Evolutionary conservation across 2,797 vertebrate genomes (phyloP).

Genomic region (Gambelia wislizenii): DNA sequence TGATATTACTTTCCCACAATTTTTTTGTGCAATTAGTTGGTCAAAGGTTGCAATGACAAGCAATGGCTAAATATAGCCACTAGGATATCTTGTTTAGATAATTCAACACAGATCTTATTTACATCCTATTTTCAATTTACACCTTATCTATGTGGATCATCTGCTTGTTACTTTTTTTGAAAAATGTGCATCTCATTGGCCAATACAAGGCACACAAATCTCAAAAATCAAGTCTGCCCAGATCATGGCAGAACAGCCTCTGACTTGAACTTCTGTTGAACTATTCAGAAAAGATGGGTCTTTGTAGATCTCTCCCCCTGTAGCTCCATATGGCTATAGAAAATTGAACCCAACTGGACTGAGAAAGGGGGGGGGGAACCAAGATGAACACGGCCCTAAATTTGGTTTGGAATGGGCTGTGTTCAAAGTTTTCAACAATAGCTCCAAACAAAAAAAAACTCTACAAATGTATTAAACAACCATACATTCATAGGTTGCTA

Average conservation of each 20-base stretch:
- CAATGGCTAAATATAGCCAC: background rate
- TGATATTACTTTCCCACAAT: background rate
- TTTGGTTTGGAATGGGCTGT: background rate
- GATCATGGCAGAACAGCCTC: background rate
- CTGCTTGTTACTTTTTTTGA: background rate
- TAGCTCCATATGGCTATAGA: background rate
- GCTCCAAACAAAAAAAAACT: background rate
- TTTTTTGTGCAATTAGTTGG: background rate
- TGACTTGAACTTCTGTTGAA: background rate
- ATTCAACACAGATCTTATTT: background rate
- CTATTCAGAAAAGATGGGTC: background rate
- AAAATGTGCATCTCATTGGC: background rate
- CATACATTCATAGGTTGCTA: background rate
- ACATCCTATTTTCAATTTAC: constrained; percentile 12
- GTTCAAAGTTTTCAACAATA: background rate
- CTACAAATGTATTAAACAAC: constrained; percentile 3
- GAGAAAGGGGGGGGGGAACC: background rate
- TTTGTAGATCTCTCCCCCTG: background rate
- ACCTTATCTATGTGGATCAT: background rate
- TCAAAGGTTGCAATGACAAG: background rate
- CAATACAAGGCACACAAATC: background rate
- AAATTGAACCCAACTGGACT: background rate
- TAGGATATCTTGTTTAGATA: constrained; percentile 26
- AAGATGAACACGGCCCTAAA: background rate
- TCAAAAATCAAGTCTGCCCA: background rate